These are phyloP conservation scores for Nemopilema nomurai DNA, from an alignment of 30 jellyfish, hydroid and myxozoan genomes.

Conservation along the genomic window DNA sequence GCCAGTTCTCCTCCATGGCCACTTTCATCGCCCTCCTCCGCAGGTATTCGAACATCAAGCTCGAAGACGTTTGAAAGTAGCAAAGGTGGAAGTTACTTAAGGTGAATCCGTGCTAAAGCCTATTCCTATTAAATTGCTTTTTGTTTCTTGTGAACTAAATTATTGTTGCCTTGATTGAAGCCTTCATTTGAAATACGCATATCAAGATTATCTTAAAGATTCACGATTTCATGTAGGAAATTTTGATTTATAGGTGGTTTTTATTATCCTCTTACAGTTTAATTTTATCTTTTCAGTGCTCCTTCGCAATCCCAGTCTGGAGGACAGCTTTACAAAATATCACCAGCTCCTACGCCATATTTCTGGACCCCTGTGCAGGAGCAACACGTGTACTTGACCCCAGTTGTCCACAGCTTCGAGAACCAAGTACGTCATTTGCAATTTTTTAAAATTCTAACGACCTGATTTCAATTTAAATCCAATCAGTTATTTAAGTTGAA, in stretches of 20 bases:
- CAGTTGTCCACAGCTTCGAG: constrained; percentile 5
- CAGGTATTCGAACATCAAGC: neutral
- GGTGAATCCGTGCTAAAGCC: too few species aligned
- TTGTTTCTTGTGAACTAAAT: too few species aligned
- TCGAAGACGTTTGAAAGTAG: neutral
- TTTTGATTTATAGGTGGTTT: too few species aligned
- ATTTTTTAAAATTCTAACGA: neutral
- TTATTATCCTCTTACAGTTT: too few species aligned
- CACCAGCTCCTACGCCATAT: constrained; percentile 11
- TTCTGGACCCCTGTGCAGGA: neutral
- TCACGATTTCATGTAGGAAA: too few species aligned
- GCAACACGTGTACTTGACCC: constrained; percentile 1
- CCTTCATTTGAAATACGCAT: too few species aligned
- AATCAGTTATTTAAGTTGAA: neutral
- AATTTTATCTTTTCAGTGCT: neutral
- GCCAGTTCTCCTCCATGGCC: constrained; percentile 19
- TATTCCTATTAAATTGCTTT: too few species aligned
- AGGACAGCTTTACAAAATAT: constrained; percentile 14
- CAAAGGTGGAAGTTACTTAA: neutral
- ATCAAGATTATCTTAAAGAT: too few species aligned
- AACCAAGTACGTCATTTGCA: neutral
- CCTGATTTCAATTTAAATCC: neutral
- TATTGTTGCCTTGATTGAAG: too few species aligned
- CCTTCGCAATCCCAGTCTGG: neutral
- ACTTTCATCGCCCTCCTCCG: neutral